Evolutionary conservation across 1,140 invertebrate species (phyloP).

Genomic region (Geopemphigus sp.): DNA sequence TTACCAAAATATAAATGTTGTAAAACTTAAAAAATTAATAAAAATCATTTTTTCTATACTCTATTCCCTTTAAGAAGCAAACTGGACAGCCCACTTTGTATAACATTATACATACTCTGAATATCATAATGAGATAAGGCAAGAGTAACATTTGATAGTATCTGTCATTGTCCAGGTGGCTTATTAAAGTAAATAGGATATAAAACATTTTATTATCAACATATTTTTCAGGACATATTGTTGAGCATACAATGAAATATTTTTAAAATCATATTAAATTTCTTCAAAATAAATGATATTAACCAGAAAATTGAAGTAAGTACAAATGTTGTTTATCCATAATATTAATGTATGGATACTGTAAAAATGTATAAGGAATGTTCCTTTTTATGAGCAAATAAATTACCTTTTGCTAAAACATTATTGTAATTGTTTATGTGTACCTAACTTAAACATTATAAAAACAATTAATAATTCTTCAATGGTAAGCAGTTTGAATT

Average conservation of each 20-base stretch:
- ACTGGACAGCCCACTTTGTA: not conserved
- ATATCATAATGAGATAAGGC: too few species aligned
- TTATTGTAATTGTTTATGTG: slow-evolving; percentile 31
- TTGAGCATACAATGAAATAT: slow-evolving; percentile 30
- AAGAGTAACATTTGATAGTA: too few species aligned
- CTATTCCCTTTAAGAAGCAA: too few species aligned
- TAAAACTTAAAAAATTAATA: not conserved
- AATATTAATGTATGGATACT: slow-evolving; percentile 8
- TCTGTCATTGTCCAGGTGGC: too few species aligned
- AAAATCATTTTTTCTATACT: not conserved
- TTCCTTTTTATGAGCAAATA: slow-evolving; percentile 44
- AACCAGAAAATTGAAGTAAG: slow-evolving; percentile 16
- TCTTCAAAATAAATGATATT: slow-evolving; percentile 17
- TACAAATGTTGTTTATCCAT: slow-evolving; percentile 34
- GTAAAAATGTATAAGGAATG: slow-evolving; percentile 43
- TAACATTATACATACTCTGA: not conserved
- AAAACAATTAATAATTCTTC: slow-evolving; percentile 48
- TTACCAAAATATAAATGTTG: not conserved
- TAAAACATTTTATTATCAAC: slow-evolving; percentile 32
- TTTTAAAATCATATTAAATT: slow-evolving; percentile 18
- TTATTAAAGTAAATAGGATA: too few species aligned
- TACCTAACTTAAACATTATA: slow-evolving; percentile 46
- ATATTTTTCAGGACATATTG: slow-evolving; percentile 14
- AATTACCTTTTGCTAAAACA: slow-evolving; percentile 35
- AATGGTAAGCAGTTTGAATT: slow-evolving; percentile 31